Evolutionary conservation across 2,888 invertebrate genomes (phyloP).

Genomic region (Gortyna flavago): DNA sequence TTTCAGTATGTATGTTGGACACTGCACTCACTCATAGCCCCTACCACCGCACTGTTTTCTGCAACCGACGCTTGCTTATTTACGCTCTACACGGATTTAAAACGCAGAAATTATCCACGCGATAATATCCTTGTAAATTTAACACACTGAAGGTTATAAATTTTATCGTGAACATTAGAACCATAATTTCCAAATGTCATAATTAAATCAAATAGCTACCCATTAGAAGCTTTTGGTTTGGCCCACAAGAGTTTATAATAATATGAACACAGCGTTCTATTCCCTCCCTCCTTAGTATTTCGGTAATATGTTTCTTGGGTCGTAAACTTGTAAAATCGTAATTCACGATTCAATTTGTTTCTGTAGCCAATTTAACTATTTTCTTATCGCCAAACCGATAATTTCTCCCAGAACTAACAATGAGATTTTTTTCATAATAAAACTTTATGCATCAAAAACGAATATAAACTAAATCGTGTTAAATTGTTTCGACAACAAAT

Average conservation of each 20-base stretch:
- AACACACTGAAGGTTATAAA: conserved; percentile 70
- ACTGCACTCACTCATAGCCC: conserved; percentile 71
- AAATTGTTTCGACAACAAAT: conserved; percentile 42
- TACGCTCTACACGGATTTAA: conserved; percentile 75
- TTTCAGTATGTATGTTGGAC: conserved; percentile 65
- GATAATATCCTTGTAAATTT: conserved; percentile 81
- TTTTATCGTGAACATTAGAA: conserved; percentile 68
- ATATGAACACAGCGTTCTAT: conserved; percentile 27
- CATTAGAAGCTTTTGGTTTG: conserved; percentile 37
- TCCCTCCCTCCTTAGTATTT: conserved; percentile 43
- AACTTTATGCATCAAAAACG: conserved; percentile 36
- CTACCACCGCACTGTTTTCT: conserved; percentile 73
- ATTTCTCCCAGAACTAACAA: conserved; percentile 52
- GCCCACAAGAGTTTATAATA: conserved; percentile 13
- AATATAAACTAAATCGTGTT: conserved; percentile 46
- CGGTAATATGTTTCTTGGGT: conserved; percentile 50
- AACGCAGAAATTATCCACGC: conserved; percentile 83
- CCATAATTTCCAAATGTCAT: conserved; percentile 56
- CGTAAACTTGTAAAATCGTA: conserved; percentile 60
- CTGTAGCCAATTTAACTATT: conserved; percentile 61
- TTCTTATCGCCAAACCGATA: conserved; percentile 64
- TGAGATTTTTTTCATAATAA: conserved; percentile 32
- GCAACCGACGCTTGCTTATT: conserved; percentile 72
- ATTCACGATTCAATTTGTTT: conserved; percentile 62
- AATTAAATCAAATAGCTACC: conserved; percentile 43